Conservation (phyloP, 2,797 vertebrate species). For the Sebastiscus tertius region DNA sequence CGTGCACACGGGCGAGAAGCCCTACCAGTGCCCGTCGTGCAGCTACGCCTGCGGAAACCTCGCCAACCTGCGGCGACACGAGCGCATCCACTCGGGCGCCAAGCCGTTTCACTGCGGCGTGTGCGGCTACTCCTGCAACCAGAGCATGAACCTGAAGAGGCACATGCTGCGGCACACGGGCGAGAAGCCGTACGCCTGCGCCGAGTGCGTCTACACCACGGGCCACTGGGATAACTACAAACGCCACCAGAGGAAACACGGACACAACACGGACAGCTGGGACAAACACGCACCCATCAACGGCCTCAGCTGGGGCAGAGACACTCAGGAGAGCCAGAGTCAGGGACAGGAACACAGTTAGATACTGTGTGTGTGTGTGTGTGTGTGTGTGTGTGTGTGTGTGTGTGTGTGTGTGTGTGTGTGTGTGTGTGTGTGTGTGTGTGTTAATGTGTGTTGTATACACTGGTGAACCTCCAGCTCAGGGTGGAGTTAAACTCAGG, state of each 20-base stretch:
- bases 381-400: not conserved
- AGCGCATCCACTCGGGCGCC: slow-evolving; percentile 95
- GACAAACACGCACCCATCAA: slow-evolving; percentile 68
- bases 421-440: not conserved
- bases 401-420: not conserved
- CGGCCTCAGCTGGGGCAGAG: slow-evolving; percentile 56
- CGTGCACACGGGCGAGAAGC: slow-evolving; percentile 95
- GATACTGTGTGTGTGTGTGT: slow-evolving; percentile 16
- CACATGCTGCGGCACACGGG: slow-evolving; percentile 96
- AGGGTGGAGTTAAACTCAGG: slow-evolving; percentile 63
- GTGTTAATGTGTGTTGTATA: slow-evolving; percentile 2
- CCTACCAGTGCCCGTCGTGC: slow-evolving; percentile 92
- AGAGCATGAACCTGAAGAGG: slow-evolving; percentile 98
- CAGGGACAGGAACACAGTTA: slow-evolving; percentile 34
- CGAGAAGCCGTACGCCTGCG: slow-evolving; percentile 93
- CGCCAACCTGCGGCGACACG: slow-evolving; percentile 95
- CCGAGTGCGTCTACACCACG: slow-evolving; percentile 91
- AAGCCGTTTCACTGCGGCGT: slow-evolving; percentile 95
- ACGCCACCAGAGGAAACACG: slow-evolving; percentile 96
- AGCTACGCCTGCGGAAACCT: slow-evolving; percentile 96
- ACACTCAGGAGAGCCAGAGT: slow-evolving; percentile 44
- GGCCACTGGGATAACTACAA: slow-evolving; percentile 99
- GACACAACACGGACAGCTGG: slow-evolving; percentile 87
- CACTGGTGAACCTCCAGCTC: slow-evolving; percentile 56
- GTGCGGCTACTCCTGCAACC: slow-evolving; percentile 96